Evolutionary conservation across 2,888 invertebrate species (phyloP).

Genomic region (Papilio demoleus): DNA sequence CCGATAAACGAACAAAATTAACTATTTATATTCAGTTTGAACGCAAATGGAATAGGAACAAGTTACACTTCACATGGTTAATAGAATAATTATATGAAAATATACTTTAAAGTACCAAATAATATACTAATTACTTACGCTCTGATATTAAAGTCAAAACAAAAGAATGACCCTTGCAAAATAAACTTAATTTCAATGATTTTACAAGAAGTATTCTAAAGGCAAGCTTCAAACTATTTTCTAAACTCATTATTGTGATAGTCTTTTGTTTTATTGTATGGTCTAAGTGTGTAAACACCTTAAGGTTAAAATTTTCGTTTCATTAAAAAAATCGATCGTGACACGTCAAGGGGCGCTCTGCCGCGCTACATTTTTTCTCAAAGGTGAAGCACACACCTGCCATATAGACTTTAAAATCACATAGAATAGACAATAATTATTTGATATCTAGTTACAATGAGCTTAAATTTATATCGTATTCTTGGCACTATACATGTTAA

Average conservation of each 20-base stretch:
- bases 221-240: not conserved
- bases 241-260: not conserved
- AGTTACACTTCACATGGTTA: conserved; percentile 13
- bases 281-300: conserved; percentile 32
- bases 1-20: conserved; percentile 47
- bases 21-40: conserved; percentile 51
- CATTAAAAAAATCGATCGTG: conserved; percentile 53
- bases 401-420: conserved; percentile 53
- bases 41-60: conserved; percentile 30
- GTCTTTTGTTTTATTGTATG: not conserved
- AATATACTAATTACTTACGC: not conserved
- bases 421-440: conserved; percentile 46
- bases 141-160: not conserved
- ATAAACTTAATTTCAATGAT: not conserved
- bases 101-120: not conserved
- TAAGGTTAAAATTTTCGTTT: conserved; percentile 46
- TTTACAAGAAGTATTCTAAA: not conserved
- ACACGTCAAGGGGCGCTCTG: conserved; percentile 58
- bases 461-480: no score
- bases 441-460: no score
- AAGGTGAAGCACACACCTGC: conserved; percentile 75
- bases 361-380: conserved; percentile 69
- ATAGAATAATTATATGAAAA: not conserved
- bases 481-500: no score
- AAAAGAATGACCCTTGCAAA: not conserved